Base-by-base conservation (phyloP, 2,888 invertebrate genomes). In the Oscheius sp. region DNA sequence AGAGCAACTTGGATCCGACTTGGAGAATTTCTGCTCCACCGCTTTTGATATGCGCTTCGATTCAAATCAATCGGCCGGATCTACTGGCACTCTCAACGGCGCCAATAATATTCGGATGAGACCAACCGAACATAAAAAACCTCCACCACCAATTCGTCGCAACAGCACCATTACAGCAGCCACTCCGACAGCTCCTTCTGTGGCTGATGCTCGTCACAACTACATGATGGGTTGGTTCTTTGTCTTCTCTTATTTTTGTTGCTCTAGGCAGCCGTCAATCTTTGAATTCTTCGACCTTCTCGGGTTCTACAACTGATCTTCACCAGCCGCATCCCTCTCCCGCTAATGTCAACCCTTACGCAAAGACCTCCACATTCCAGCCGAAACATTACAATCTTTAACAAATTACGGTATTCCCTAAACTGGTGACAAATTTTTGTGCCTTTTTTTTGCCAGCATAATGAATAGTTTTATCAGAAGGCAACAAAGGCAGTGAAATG, bases 121-220 rank as follows among this genome's bases (percentile, higher is more conserved):
- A 52, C 12, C 29, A 29, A 15, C 3, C 4, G 12, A 27, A 27
- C n/a, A 2, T 27, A 27, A 10, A 34, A 90, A 83, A 87, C 90
- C 91, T 84, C 80, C 87, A 77, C 85, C 88, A 82, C 78, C 88
- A 80, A 45, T 87, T 82, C 70, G 88, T 80, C 67, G 88, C 77
- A 81, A 82, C 39, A 87, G 87, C 33, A 76, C 84, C 12, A 88
- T 88, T 55, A 83, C 82, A 10, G 81, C 84, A 0, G 86, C 86
- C 53, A 85, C 85, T 4, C 80, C 84, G 17, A 79, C 76, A 10
- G 85, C 86, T 12, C 86, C 86, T 3, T 81, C 84, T 4, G 78
- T 86, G 0, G 83, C 78, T 33, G 80, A 82, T n/a, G 73, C 78
- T 46, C 71, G 78, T 46, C 66, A 34, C 37, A 45, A 61, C 31